Percentiles rank a stretch among this genome's conserved stretches.
Evolutionary conservation across 2,113 vertebrate species (phyloP).

Genomic region (Hydrolagus affinis): DNA sequence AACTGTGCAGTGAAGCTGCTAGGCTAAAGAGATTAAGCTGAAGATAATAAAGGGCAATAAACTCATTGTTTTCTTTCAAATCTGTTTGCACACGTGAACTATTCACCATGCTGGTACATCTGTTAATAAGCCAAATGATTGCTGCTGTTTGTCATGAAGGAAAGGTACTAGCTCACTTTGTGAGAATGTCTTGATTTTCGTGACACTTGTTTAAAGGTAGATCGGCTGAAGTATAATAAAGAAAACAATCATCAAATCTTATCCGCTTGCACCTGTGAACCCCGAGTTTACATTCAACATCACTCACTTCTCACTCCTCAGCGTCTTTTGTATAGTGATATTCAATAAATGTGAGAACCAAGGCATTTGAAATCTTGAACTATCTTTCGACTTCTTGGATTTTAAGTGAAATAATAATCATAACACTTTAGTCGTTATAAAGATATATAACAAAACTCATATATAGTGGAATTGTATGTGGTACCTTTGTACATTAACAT

Average conservation of each 20-base stretch:
- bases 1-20: constrained; percentile 78
- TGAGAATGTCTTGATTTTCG: background rate
- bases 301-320: background rate
- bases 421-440: background rate
- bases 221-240: constrained; percentile 1
- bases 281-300: background rate
- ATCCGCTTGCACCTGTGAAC: background rate
- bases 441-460: background rate
- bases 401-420: background rate
- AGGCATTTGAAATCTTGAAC: constrained; percentile 16
- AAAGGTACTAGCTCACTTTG: constrained; percentile 10
- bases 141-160: background rate
- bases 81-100: constrained; percentile 55
- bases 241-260: background rate
- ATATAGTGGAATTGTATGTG: background rate
- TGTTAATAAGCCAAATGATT: constrained; percentile 45
- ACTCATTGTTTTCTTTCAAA: constrained; percentile 64
- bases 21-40: constrained; percentile 72
- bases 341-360: background rate
- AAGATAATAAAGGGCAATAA: constrained; percentile 72
- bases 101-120: constrained; percentile 52
- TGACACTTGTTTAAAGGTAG: background rate
- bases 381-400: background rate
- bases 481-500: background rate
- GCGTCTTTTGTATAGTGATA: background rate